Base-by-base conservation (phyloP, 2,113 vertebrate genomes). In the Passer montanus region DNA sequence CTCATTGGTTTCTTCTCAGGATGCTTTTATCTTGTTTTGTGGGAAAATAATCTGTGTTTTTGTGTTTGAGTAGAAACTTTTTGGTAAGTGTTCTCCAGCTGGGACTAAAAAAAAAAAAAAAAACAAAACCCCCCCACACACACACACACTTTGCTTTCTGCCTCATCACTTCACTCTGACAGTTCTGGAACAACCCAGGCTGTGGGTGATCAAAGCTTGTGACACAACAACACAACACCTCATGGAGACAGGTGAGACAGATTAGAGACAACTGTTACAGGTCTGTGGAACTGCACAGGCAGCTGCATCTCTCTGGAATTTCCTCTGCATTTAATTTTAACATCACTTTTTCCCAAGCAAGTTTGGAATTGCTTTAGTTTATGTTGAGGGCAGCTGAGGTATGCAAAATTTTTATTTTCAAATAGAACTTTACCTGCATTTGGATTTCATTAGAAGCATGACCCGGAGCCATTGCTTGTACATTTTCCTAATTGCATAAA, bases 401-500 rank as follows among this genome's bases (percentile, higher is more conserved):
- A 75, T 53, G 84, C 58, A 91, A 91, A 95, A 68, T 14, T 82
- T 84, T 82, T 76, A 64, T 75, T 87, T 47, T 91, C 74, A 85
- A 93, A 68, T 91, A 58, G 46, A 49, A 5, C 70, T 91, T 82
- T 93, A 95, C 81, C 78, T 93, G 69, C 81, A 91, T 93, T 94
- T 93, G 81, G 66, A 69, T 95, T 94, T 93, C 74, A 85, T 93
- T 95, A 95, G 43, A 79, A 74, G 18, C 59, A 76, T 94, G 74
- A 83, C 94, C 74, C 62, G 67, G 27, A 93, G 91, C 47, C 8
- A 30, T 66, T 60, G 39, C 35, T 94, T 91, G 78, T 46, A 74
- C 35, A 55, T 95, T 96, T 95, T 90, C 58, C 35, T 90, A 95
- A 91, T 80, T 95, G 72, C n/a, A 44, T 94, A 88, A 70, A 90